Evolutionary conservation across 30 jellyfish, hydroid and myxozoan species (phyloP).

Genomic region (Hydractinia echinata): DNA sequence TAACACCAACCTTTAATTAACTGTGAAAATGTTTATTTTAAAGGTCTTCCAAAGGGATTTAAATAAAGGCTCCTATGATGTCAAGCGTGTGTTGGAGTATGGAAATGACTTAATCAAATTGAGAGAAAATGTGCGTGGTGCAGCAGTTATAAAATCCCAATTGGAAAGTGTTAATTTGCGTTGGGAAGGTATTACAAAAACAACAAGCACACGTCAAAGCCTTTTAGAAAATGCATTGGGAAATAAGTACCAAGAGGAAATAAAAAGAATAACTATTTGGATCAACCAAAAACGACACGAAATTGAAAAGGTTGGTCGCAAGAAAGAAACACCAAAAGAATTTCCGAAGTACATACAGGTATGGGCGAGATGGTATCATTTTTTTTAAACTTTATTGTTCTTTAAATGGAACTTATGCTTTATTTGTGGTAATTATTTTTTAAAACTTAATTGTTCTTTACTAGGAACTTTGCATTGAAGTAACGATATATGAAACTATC

Average conservation of each 20-base stretch:
- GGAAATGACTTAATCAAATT: constrained; percentile 60
- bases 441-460: not conserved
- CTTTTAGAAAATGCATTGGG: constrained; percentile 55
- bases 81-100: constrained; percentile 43
- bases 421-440: not conserved
- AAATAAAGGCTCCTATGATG: constrained; percentile 54
- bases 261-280: constrained; percentile 67
- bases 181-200: constrained; percentile 55
- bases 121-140: constrained; percentile 66
- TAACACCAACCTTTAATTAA: no score
- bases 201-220: constrained; percentile 50
- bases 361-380: not conserved
- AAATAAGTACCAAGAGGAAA: constrained; percentile 57
- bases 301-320: constrained; percentile 38
- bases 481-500: constrained; percentile 48
- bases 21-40: not conserved
- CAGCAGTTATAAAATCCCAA: constrained; percentile 47
- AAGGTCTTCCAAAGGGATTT: constrained; percentile 79
- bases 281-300: constrained; percentile 49
- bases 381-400: not conserved
- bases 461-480: constrained; percentile 59
- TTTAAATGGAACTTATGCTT: not conserved
- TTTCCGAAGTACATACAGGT: constrained; percentile 18
- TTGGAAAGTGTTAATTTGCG: constrained; percentile 52
- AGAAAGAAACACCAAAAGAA: constrained; percentile 17